Evolutionary conservation across 2,888 invertebrate species (phyloP).

Genomic region (Metellina segmentata): DNA sequence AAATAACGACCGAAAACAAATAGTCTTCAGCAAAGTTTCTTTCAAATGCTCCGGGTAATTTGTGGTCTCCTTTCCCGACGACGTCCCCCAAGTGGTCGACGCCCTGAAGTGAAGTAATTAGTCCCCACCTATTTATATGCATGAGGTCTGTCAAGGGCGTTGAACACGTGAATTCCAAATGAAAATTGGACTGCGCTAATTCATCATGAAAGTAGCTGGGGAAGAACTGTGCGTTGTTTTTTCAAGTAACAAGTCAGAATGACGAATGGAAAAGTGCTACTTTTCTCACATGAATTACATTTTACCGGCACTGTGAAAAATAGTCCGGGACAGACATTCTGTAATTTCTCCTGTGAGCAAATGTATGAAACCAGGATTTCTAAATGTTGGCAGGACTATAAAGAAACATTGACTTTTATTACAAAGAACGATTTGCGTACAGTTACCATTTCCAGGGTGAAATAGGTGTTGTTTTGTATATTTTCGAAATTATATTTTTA

Average conservation of each 20-base stretch:
- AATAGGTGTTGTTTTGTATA: too few species aligned
- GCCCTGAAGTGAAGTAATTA: constrained; percentile 57
- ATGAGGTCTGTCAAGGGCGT: constrained; percentile 52
- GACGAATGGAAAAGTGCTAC: neutral
- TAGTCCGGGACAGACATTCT: neutral
- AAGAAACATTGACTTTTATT: too few species aligned
- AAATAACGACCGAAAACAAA: constrained; percentile 1
- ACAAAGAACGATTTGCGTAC: too few species aligned
- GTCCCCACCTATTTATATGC: constrained; percentile 60
- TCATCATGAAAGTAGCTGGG: constrained; percentile 30
- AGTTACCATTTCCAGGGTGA: too few species aligned
- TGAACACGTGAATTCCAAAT: constrained; percentile 48
- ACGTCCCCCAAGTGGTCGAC: constrained; percentile 38
- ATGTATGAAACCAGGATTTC: too few species aligned
- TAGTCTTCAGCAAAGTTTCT: neutral
- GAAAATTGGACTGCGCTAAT: constrained; percentile 28
- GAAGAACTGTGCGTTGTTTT: neutral
- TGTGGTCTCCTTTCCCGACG: neutral
- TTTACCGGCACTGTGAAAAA: neutral
- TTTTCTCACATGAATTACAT: neutral
- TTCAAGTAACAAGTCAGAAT: neutral
- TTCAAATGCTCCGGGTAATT: constrained; percentile 2
- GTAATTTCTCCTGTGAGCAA: too few species aligned
- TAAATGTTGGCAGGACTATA: too few species aligned
- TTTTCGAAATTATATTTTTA: too few species aligned